phyloP scores from a whole-genome alignment of 2,888 invertebrate genomes.

The Mimumesa dahlbomi region DNA sequence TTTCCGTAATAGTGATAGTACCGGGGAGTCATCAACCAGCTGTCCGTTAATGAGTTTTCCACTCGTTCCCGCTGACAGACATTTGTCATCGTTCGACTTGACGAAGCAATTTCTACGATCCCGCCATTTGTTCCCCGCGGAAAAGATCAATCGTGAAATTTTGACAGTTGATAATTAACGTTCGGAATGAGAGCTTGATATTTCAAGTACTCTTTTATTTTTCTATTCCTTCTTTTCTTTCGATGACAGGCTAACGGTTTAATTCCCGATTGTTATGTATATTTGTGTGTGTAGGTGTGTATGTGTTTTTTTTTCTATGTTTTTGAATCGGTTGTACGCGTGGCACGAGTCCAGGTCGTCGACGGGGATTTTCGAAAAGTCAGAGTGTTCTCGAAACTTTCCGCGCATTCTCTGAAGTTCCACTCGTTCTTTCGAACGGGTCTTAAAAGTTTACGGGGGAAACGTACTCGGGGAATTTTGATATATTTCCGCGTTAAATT shows the following conservation, averaged over 20 bases:
- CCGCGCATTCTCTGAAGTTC: constrained; percentile 2
- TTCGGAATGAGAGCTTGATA: too few relatives aligned
- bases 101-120: constrained; percentile 22
- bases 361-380: constrained; percentile 15
- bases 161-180: constrained; percentile 4
- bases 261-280: too few relatives aligned
- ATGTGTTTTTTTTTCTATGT: too few relatives aligned
- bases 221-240: background rate
- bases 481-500: constrained; percentile 43
- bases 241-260: background rate
- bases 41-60: constrained; percentile 60
- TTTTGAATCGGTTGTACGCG: too few relatives aligned
- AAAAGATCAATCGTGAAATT: background rate
- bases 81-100: constrained; percentile 57
- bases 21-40: constrained; percentile 55
- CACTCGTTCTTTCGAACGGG: constrained; percentile 10
- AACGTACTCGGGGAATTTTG: constrained; percentile 14
- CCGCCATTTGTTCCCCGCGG: background rate
- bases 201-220: too few relatives aligned
- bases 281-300: constrained; percentile 11
- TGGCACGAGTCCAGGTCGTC: constrained; percentile 10
- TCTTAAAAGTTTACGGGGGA: constrained; percentile 27
- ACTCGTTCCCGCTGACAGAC: constrained; percentile 45
- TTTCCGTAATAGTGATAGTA: constrained; percentile 63
- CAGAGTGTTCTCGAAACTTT: constrained; percentile 19